phyloP scores from a whole-genome alignment of 2,888 invertebrate species.

The Cephus sareptanus region DNA sequence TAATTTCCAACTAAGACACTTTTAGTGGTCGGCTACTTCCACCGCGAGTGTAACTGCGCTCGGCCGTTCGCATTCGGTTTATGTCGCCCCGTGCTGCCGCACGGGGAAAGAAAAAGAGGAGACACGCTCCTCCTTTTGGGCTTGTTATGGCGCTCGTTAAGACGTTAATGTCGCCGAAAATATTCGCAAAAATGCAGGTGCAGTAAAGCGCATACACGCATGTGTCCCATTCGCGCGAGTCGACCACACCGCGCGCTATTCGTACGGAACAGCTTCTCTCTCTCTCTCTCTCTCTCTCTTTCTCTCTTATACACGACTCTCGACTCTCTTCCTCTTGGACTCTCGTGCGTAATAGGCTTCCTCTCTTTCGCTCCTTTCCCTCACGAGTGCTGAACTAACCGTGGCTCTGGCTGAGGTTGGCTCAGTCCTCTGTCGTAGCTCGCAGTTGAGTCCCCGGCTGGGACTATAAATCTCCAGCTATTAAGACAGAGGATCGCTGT shows the following conservation, averaged over 20 bases:
- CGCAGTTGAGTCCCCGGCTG: slow-evolving; percentile 32
- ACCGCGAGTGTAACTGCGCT: slow-evolving; percentile 11
- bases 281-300: no score
- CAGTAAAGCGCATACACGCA: slow-evolving; percentile 36
- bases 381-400: slow-evolving; percentile 10
- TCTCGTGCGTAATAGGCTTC: background rate
- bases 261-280: slow-evolving; percentile 11
- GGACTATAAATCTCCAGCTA: slow-evolving; percentile 62
- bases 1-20: slow-evolving; percentile 39
- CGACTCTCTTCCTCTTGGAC: background rate
- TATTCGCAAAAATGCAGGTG: slow-evolving; percentile 65
- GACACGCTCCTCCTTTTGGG: slow-evolving; percentile 46
- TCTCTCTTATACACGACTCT: background rate
- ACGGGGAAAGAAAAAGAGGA: slow-evolving; percentile 17
- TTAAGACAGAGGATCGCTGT: slow-evolving; percentile 61
- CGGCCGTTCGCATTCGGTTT: slow-evolving; percentile 6
- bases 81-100: slow-evolving; percentile 6
- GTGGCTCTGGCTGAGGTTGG: slow-evolving; percentile 23
- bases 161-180: slow-evolving; percentile 62
- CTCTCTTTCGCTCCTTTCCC: slow-evolving; percentile 15
- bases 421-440: slow-evolving; percentile 27
- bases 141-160: slow-evolving; percentile 62
- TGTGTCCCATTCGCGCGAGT: slow-evolving; percentile 14
- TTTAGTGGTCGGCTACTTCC: slow-evolving; percentile 30
- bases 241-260: slow-evolving; percentile 33